Conservation (phyloP, 2,113 vertebrate species). For the Oncorhynchus mykiss region DNA sequence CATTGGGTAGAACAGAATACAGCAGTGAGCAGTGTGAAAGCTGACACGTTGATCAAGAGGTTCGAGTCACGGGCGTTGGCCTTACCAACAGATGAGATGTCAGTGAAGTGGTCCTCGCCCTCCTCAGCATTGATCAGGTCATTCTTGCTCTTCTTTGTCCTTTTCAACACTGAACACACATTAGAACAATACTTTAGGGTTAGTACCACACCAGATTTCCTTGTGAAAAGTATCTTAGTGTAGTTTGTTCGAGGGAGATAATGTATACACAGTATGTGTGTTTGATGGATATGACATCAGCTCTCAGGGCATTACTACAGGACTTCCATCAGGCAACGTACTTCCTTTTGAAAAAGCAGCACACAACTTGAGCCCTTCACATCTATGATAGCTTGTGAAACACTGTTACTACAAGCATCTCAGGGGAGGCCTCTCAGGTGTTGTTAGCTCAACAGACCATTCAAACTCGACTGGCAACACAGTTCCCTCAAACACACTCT, state of each 20-base stretch:
- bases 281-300: background rate
- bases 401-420: background rate
- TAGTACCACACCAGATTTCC: background rate
- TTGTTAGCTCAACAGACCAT: slow-evolving; percentile 6
- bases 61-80: slow-evolving; percentile 23
- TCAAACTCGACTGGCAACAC: slow-evolving; percentile 8
- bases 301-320: no score
- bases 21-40: background rate
- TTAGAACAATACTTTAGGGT: background rate
- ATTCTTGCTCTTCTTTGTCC: slow-evolving; percentile 92
- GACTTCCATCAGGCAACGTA: no score
- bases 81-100: slow-evolving; percentile 95
- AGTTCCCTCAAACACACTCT: slow-evolving; percentile 13
- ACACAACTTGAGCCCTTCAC: no score
- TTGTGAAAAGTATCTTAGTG: background rate
- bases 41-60: background rate
- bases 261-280: background rate
- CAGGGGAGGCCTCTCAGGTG: background rate
- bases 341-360: no score
- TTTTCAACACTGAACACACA: slow-evolving; percentile 84
- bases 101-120: slow-evolving; percentile 92
- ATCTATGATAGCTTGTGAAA: no score
- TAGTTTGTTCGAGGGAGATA: background rate
- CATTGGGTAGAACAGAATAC: background rate
- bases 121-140: slow-evolving; percentile 95